phyloP scores from a whole-genome alignment of 2,113 vertebrate genomes.

The Acrocephalus kingi region DNA sequence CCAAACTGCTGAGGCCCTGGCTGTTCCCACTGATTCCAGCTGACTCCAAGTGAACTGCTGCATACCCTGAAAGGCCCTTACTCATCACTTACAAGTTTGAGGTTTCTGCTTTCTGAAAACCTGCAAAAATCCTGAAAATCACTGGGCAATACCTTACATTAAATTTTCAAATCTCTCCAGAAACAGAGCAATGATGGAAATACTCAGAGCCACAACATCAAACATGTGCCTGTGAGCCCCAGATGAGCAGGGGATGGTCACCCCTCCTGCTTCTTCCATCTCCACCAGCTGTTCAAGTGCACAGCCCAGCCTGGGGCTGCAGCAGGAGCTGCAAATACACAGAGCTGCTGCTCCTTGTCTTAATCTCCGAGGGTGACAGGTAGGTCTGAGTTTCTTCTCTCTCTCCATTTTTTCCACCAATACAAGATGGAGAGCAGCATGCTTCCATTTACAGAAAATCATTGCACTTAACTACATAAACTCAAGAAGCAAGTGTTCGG shows the following conservation, averaged over 20 bases:
- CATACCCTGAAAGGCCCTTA: neutral
- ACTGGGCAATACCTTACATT: neutral
- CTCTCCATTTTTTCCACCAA: neutral
- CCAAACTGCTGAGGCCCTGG: conserved; percentile 12
- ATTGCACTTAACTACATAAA: neutral
- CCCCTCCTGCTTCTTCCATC: neutral
- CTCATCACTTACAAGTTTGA: neutral
- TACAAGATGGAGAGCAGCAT: neutral
- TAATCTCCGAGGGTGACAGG: neutral
- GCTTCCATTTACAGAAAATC: neutral
- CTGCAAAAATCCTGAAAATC: neutral
- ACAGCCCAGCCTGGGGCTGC: neutral
- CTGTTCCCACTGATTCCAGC: neutral
- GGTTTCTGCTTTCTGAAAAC: neutral
- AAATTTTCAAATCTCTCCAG: neutral
- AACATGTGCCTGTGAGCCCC: neutral
- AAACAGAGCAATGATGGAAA: neutral
- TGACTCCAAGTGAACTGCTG: neutral
- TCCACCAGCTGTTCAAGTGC: neutral
- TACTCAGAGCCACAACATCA: neutral
- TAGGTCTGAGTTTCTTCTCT: neutral
- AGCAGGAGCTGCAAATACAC: neutral
- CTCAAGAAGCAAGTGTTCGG: neutral
- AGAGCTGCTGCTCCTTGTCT: neutral
- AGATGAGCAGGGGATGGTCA: neutral